Evolutionary conservation across 2,113 vertebrate genomes (phyloP), one percentile per base, ranked within the genome.

Genomic region (Hippocampus zosterae): DNA sequence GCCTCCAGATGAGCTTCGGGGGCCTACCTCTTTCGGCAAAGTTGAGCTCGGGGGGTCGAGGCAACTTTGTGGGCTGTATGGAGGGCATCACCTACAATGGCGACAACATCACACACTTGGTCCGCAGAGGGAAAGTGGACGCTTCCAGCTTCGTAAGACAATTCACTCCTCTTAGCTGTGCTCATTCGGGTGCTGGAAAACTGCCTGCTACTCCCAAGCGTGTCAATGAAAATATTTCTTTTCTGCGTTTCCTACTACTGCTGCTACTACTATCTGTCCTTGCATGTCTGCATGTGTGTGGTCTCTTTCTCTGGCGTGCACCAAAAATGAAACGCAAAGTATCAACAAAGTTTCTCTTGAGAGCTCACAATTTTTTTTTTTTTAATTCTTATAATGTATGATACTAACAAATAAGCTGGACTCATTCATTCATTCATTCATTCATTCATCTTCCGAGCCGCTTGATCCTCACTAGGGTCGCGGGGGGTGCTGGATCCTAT

Each of bases 51-150:
- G 96, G 92, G 69, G 92, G 91, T 2, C 90, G 92, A 60, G 94
- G 94, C 13, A 98, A 98, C 86, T 99, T 98, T 89, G 93, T 95
- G 73, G 97, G 97, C 77, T 99, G 97, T 71, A 97, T 99, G 96
- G 97, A 98, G 61, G 93, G 93, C 73, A 95, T 99, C 77, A 93
- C 92, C 76, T 99, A 99, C 90, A 99, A 98, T 13, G 94, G 94
- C 44, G 93, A 96, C 83, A 98, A 99, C 84, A 98, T 99, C 78
- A 99, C 97, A 7, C 96, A 93, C 81, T 92, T 99, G 62, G 94
- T 94, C 23, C 94, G 91, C 76, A 94, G 95, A 78, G 98, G 92
- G 85, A 97, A 94, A 70, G 74, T 98, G 27, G 96, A 98, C 83
- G 95, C 93, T 16, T 94, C 94, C 72, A 92, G 88, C 81, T 93